These are phyloP conservation scores for Ennomos erosarius DNA, from an alignment of 2,888 invertebrate species.

Conservation along the genomic window DNA sequence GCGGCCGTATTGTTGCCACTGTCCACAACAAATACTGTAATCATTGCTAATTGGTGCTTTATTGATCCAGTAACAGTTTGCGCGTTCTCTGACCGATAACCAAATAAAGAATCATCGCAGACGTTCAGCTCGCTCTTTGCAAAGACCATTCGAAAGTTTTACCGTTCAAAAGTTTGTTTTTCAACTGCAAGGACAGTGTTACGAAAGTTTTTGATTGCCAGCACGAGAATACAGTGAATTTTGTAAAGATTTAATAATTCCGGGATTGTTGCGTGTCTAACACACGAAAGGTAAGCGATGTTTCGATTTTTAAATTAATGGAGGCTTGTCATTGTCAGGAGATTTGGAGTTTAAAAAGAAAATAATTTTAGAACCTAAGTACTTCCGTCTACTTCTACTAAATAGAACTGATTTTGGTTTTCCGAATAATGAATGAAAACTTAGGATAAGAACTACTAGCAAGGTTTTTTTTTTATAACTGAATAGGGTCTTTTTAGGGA, in stretches of 20 bases:
- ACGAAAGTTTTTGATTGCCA: slow-evolving; percentile 58
- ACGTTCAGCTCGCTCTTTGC: slow-evolving; percentile 28
- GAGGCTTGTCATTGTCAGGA: slow-evolving; percentile 49
- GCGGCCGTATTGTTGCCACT: slow-evolving; percentile 48
- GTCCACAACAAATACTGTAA: slow-evolving; percentile 37
- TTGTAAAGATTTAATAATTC: slow-evolving; percentile 63
- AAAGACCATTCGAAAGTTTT: slow-evolving; percentile 45
- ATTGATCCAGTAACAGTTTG: slow-evolving; percentile 50
- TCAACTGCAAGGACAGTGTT: slow-evolving; percentile 66
- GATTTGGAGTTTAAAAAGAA: slow-evolving; percentile 24
- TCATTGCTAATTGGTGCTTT: slow-evolving; percentile 63
- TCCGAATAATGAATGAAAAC: slow-evolving; percentile 30
- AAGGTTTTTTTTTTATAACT: too few species aligned
- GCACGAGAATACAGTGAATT: slow-evolving; percentile 38
- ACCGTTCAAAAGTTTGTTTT: slow-evolving; percentile 57
- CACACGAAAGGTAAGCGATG: slow-evolving; percentile 53
- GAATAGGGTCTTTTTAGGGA: too few species aligned
- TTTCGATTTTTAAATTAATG: slow-evolving; percentile 35
- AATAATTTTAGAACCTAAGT: slow-evolving; percentile 8
- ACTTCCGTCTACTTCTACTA: background rate
- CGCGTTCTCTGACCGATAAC: slow-evolving; percentile 30
- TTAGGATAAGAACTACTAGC: too few species aligned
- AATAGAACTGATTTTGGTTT: slow-evolving; percentile 27
- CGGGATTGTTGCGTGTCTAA: slow-evolving; percentile 67
- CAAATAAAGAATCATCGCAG: slow-evolving; percentile 27